Conservation (phyloP, 2,113 vertebrate genomes). For the Oncorhynchus masou region DNA sequence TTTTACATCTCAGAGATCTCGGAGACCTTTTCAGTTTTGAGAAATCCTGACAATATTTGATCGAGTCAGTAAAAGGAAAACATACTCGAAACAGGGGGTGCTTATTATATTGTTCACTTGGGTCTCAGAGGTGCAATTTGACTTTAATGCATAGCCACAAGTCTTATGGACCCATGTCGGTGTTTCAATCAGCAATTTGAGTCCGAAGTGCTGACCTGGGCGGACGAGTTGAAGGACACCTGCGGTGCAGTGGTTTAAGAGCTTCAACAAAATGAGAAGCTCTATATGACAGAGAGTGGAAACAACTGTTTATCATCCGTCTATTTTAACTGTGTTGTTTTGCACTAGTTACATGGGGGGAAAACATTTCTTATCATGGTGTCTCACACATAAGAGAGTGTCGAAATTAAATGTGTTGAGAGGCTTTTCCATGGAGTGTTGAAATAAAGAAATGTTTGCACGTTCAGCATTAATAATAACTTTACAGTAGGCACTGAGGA, state of each 20-base stretch:
- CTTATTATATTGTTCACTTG: conserved; percentile 31
- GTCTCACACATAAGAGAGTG: too few species aligned
- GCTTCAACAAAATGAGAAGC: neutral
- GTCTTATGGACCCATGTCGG: neutral
- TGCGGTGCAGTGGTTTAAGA: neutral
- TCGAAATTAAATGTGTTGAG: too few species aligned
- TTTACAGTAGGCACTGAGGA: too few species aligned
- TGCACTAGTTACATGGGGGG: too few species aligned
- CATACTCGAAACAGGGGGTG: conserved; percentile 27
- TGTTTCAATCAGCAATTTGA: neutral
- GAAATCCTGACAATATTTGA: conserved; percentile 48
- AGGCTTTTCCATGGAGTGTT: too few species aligned
- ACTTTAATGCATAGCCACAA: conserved; percentile 7
- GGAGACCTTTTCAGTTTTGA: conserved; percentile 46
- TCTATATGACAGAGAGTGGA: neutral
- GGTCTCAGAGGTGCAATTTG: conserved; percentile 51
- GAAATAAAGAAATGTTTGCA: too few species aligned
- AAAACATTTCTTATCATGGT: too few species aligned
- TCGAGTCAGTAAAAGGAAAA: conserved; percentile 45
- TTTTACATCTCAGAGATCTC: conserved; percentile 32
- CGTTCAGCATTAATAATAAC: too few species aligned
- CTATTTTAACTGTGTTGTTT: too few species aligned
- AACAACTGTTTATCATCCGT: too few species aligned
- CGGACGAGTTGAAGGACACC: neutral
- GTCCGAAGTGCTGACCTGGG: neutral